These are phyloP conservation scores for Argopecten irradians DNA, from an alignment of 1,140 invertebrate genomes.

Conservation along the genomic window DNA sequence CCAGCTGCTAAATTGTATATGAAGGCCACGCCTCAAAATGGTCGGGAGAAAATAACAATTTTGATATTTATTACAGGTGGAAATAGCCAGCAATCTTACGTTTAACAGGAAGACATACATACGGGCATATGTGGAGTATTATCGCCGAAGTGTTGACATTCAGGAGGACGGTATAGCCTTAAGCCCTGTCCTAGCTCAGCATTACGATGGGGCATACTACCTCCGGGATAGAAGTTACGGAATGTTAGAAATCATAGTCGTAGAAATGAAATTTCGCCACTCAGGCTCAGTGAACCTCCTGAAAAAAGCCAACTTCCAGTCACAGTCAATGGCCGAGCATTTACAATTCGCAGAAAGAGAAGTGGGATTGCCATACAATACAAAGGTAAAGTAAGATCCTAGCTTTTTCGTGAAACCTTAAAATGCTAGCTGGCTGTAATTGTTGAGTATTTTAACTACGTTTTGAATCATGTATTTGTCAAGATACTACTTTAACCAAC, in stretches of 20 bases:
- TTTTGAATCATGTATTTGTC: not conserved
- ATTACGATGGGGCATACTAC: conserved; percentile 52
- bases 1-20: not conserved
- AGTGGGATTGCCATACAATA: conserved; percentile 47
- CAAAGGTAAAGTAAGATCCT: conserved; percentile 57
- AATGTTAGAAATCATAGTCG: conserved; percentile 58
- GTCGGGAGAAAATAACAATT: not conserved
- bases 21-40: not conserved
- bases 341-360: conserved; percentile 42
- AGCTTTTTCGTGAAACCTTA: not conserved
- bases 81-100: conserved; percentile 58
- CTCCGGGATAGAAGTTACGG: conserved; percentile 59
- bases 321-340: conserved; percentile 50
- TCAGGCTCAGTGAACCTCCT: conserved; percentile 32
- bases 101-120: conserved; percentile 59
- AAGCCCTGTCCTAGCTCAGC: conserved; percentile 30
- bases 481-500: not conserved
- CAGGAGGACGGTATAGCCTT: conserved; percentile 4
- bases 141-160: conserved; percentile 54
- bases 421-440: not conserved
- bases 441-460: not conserved
- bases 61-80: conserved; percentile 48
- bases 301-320: conserved; percentile 35
- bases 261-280: conserved; percentile 57
- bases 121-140: conserved; percentile 59